phyloP scores from a whole-genome alignment of 2,113 vertebrate genomes.

The Rousettus leschenaultii region DNA sequence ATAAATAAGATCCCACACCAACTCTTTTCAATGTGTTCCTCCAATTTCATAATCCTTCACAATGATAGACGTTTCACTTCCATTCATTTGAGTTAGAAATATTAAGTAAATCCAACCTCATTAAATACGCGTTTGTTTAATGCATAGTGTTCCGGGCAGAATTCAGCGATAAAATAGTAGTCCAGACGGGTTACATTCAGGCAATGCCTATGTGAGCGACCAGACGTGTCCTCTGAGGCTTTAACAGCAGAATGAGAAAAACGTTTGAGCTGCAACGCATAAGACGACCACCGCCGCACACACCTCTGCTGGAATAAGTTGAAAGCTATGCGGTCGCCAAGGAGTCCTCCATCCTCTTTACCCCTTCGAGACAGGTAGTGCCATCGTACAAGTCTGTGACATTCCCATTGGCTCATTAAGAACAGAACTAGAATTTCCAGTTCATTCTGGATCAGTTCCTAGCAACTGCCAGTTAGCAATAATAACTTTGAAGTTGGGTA shows the following conservation, averaged over 20 bases:
- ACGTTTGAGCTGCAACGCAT: background rate
- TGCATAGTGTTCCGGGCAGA: background rate
- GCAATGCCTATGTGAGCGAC: background rate
- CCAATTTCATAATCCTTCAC: background rate
- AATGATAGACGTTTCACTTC: background rate
- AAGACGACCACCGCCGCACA: background rate
- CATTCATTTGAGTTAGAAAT: background rate
- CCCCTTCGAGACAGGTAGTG: background rate
- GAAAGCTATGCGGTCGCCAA: background rate
- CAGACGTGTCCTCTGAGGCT: background rate
- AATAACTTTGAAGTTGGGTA: background rate
- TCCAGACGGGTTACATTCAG: background rate
- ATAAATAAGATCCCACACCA: background rate
- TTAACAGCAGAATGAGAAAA: background rate
- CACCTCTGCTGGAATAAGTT: background rate
- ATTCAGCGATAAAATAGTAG: background rate
- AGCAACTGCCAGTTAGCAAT: background rate
- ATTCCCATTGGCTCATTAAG: background rate
- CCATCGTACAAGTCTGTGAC: background rate
- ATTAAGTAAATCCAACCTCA: background rate
- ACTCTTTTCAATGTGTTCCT: background rate
- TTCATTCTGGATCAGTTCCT: constrained; percentile 26
- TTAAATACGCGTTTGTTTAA: background rate
- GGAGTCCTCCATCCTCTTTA: background rate
- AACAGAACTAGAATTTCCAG: constrained; percentile 11